Evolutionary conservation across 2,888 invertebrate species (phyloP), one percentile per base, ranked within the genome.

Genomic region (Alsophila aescularia): DNA sequence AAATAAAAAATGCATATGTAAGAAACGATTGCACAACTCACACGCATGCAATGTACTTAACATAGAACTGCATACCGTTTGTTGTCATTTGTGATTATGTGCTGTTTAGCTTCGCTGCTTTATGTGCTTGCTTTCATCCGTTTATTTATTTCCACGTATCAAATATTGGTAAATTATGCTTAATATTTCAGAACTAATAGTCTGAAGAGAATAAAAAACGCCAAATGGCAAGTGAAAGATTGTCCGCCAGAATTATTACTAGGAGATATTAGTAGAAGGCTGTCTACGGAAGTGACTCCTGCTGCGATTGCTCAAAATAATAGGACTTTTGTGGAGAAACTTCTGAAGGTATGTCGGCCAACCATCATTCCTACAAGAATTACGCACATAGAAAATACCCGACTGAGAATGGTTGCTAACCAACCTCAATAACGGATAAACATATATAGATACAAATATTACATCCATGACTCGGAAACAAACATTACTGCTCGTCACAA

Each of bases 291-390:
- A 62, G 93, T 94, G 70, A 97, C 97, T 62, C 97, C 98, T 0
- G 97, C 98, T 0, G 94, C 97, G 32, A 96, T 99, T 72, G 98
- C 98, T 10, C 98, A 99, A 83, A 98, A 98, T 29, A 99, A 99
- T 87, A 98, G 98, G 95, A 97, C 97, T 16, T 99, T 99, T 91
- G 99, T 99, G 41, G 99, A 99, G 79, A 98, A 98, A 81, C 93
- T 99, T 68, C 92, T 99, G 42, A 98, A 98, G 94, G 99, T 97
- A 90, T 24, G 24, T 24, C 2, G 5, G 5, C 24, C 7, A 24
- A 24, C 24, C 7, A 2, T 24, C 24, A 5, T 4, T 18, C 2
- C 5, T 18, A 5, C 5, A 24, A 7, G 24, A 7, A 1, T 24
- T 5, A 24, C 5, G 24, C 24, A 24, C 18, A 18, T 18, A 4